phyloP scores from a whole-genome alignment of 2,797 vertebrate species.

The Bucorvus abyssinicus region DNA sequence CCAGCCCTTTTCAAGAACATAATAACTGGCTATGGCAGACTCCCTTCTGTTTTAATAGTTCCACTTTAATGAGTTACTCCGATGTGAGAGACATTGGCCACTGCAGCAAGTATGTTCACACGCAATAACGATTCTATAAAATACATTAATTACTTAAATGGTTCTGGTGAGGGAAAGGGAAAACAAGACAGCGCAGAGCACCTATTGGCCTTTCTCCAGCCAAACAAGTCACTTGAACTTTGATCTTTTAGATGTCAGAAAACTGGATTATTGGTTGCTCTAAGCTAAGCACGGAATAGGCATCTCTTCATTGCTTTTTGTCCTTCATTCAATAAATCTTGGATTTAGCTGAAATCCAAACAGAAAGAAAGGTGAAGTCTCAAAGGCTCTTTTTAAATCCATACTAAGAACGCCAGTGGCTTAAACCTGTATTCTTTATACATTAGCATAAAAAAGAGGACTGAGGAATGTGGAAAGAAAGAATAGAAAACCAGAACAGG shows the following conservation, averaged over 20 bases:
- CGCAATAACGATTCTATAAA: neutral
- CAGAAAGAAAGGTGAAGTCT: neutral
- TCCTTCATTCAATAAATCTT: neutral
- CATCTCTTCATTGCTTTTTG: neutral
- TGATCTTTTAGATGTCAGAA: neutral
- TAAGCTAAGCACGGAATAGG: neutral
- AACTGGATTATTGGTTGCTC: neutral
- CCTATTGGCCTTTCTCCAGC: neutral
- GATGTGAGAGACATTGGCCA: neutral
- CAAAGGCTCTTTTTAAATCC: neutral
- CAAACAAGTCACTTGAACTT: neutral
- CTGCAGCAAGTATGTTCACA: neutral
- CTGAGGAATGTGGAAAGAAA: neutral
- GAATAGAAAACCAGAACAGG: neutral
- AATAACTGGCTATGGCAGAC: neutral
- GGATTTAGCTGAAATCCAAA: neutral
- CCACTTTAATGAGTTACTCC: neutral
- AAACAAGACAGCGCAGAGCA: neutral
- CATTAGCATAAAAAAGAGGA: neutral
- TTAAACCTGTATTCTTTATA: neutral
- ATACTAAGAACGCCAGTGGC: neutral
- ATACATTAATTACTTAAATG: neutral
- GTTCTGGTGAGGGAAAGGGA: neutral
- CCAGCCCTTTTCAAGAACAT: neutral
- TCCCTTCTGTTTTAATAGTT: conserved; percentile 9